Conservation (phyloP, 1,140 invertebrate genomes). For the Steinernema feltiae region DNA sequence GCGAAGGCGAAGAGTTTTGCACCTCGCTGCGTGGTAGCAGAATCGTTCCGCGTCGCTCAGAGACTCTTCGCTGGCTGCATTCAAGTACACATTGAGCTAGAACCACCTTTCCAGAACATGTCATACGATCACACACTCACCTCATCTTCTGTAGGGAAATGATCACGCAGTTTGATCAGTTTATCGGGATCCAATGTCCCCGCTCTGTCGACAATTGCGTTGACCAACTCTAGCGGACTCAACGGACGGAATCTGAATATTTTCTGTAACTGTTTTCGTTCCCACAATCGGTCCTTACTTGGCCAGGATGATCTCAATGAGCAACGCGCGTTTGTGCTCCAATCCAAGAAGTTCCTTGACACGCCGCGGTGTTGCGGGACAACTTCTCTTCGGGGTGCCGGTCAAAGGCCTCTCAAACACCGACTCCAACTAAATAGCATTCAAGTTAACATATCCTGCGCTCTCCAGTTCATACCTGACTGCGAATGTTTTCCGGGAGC, state of each 20-base stretch:
- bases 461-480: background rate
- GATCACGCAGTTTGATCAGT: background rate
- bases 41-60: background rate
- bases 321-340: background rate
- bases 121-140: background rate
- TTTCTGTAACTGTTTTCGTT: too few species aligned
- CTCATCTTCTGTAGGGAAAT: conserved; percentile 1
- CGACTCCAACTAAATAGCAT: background rate
- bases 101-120: background rate
- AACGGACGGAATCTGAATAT: background rate
- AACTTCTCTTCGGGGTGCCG: background rate
- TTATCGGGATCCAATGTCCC: background rate
- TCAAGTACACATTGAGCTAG: background rate
- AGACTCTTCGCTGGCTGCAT: background rate
- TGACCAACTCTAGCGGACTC: background rate
- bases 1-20: background rate
- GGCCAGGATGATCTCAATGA: background rate
- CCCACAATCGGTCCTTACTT: too few species aligned
- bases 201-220: background rate
- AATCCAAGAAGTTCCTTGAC: background rate
- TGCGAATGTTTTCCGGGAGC: background rate
- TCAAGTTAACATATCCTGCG: background rate
- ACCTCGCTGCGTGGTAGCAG: background rate
- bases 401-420: background rate
- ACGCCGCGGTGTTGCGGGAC: background rate